Conservation (phyloP, 2,888 invertebrate genomes). For the Polydrusus cervinus region DNA sequence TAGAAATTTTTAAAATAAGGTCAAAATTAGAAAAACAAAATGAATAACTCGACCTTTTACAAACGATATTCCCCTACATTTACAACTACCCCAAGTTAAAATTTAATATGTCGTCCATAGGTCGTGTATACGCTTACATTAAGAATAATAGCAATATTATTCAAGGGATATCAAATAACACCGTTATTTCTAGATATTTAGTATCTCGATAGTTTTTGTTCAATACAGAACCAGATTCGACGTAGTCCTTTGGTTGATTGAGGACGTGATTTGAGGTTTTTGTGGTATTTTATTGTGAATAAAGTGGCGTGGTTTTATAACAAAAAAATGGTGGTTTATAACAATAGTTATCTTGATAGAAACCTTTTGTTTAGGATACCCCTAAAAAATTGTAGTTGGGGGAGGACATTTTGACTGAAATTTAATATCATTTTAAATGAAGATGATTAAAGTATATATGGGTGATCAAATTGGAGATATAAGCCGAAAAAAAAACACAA, state of each 20-base stretch:
- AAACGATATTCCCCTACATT: slow-evolving; percentile 10
- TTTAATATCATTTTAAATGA: not conserved
- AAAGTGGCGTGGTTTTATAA: too few relatives aligned
- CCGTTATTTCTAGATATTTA: slow-evolving; percentile 33
- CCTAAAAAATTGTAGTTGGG: not conserved
- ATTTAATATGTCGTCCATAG: slow-evolving; percentile 38
- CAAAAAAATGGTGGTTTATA: too few relatives aligned
- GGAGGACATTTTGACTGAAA: slow-evolving; percentile 13
- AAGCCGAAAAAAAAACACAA: not conserved
- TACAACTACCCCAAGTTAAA: slow-evolving; percentile 32
- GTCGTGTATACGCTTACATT: slow-evolving; percentile 41
- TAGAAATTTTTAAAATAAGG: too few relatives aligned
- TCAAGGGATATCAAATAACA: slow-evolving; percentile 45
- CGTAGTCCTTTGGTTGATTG: not conserved
- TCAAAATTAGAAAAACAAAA: too few relatives aligned
- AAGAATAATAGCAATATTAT: slow-evolving; percentile 47
- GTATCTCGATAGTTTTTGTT: slow-evolving; percentile 39
- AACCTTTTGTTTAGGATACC: not conserved
- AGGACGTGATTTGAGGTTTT: not conserved
- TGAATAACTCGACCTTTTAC: too few relatives aligned
- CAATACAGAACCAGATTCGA: slow-evolving; percentile 2
- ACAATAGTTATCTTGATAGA: not conserved
- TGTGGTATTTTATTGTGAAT: too few relatives aligned
- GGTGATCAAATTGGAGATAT: not conserved
- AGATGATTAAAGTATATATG: not conserved